Base-by-base conservation (phyloP, 1,140 invertebrate species). In the Sitodiplosis mosellana region DNA sequence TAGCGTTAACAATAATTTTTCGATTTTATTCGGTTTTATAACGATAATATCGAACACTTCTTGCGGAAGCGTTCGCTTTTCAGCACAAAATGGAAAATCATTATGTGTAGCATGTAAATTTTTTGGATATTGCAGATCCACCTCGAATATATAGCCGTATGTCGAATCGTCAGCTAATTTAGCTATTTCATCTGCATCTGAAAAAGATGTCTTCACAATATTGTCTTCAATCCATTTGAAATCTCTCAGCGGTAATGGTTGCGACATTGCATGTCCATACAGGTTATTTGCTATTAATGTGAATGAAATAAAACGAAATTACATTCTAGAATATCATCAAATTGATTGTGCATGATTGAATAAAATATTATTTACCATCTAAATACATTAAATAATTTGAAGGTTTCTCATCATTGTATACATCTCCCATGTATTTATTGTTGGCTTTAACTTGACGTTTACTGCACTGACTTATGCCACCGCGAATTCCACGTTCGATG, bases 101-200 rank as follows among this genome's bases (percentile, higher is more conserved):
- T 60, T 65, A 57, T 75, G 70, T 2, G n/a, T 18, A 55, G 74
- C 60, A 59, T 75, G 74, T 14, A 75, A 37, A 18, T 64, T 3
- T 46, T 54, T 53, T 43, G 59, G 57, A 55, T 62, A 61, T 49
- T 58, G 50, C 45, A 65, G 52, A 50, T 64, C 59, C 20, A 54
- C 65, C 58, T 77, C 72, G 21, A 77, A 54, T 47, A 76, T 69
- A 51, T 68, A 76, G 7, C 73, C 72, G 38, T 49, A 52, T 20
- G 55, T 17, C 49, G 58, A 55, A 60, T 68, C 57, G 51, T 67
- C 53, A 14, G 56, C 21, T 27, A 66, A 53, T 51, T 54, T 55
- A 12, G 8, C 18, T n/a, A 43, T 43, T 11, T 43, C 37, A 52
- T 43, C 41, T 40, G 57, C 54, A 52, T 53, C 36, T 10, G 27